phyloP scores from a whole-genome alignment of 2,113 vertebrate species.

The Xiphorhynchus elegans region DNA sequence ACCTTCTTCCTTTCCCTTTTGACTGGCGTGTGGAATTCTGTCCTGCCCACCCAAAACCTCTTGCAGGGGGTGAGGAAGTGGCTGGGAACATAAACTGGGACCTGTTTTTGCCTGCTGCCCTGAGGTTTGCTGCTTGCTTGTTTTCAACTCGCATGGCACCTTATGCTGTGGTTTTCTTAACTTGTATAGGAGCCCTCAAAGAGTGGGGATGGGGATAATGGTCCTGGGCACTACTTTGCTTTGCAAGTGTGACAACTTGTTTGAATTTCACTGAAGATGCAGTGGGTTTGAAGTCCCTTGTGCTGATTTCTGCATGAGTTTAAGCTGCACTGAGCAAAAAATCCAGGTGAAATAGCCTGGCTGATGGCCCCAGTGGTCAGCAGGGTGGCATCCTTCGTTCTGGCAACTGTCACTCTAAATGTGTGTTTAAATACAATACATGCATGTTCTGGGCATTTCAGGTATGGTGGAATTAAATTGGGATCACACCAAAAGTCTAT shows the following conservation, averaged over 20 bases:
- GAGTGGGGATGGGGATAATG: neutral
- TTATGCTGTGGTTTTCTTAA: neutral
- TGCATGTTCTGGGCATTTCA: neutral
- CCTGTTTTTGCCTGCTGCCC: slow-evolving; percentile 14
- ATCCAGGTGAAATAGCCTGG: neutral
- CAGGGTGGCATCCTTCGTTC: neutral
- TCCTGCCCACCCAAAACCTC: neutral
- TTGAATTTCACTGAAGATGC: neutral
- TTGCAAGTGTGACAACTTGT: neutral
- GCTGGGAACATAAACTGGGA: neutral
- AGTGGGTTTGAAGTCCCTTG: neutral
- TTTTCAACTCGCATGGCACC: neutral
- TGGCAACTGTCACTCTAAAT: neutral
- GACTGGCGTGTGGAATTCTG: rapidly evolving
- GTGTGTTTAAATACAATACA: neutral
- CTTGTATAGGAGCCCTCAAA: neutral
- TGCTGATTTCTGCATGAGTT: neutral
- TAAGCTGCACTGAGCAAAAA: neutral
- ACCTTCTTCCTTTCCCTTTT: neutral
- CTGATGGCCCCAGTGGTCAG: neutral
- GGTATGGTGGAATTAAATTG: neutral
- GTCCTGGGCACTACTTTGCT: neutral
- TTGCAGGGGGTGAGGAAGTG: neutral
- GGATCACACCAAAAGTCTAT: neutral
- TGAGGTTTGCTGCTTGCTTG: slow-evolving; percentile 18